Evolutionary conservation across 2,797 vertebrate genomes (phyloP).

Genomic region (Coendou prehensilis): DNA sequence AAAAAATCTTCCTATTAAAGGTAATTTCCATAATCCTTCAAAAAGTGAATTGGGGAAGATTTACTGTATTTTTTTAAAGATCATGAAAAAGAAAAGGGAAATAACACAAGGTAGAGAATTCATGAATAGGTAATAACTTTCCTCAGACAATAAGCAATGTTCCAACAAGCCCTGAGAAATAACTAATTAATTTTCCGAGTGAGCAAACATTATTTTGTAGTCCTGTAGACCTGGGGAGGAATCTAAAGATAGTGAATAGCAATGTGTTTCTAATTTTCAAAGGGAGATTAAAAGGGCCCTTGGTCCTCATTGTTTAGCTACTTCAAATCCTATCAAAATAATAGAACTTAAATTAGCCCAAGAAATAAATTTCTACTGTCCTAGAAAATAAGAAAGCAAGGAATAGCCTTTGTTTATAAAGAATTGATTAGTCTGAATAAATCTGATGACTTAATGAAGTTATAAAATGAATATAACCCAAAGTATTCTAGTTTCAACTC

Average conservation of each 20-base stretch:
- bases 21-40: slow-evolving; percentile 75
- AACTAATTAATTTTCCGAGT: slow-evolving; percentile 82
- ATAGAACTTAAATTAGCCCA: slow-evolving; percentile 63
- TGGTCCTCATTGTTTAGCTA: slow-evolving; percentile 66
- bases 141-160: slow-evolving; percentile 78
- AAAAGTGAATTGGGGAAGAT: slow-evolving; percentile 63
- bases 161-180: slow-evolving; percentile 75
- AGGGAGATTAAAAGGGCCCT: slow-evolving; percentile 77
- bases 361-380: slow-evolving; percentile 49
- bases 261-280: slow-evolving; percentile 74
- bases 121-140: slow-evolving; percentile 78
- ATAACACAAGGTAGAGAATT: slow-evolving; percentile 69
- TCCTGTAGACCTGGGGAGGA: slow-evolving; percentile 64
- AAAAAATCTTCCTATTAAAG: slow-evolving; percentile 53
- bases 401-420: slow-evolving; percentile 72
- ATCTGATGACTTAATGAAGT: slow-evolving; percentile 68
- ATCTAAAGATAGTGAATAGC: slow-evolving; percentile 72
- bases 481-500: slow-evolving; percentile 20
- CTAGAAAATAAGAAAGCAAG: slow-evolving; percentile 69
- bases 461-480: slow-evolving; percentile 63
- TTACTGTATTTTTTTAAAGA: slow-evolving; percentile 65
- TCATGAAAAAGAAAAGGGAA: slow-evolving; percentile 63
- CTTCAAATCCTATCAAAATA: slow-evolving; percentile 77
- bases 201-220: slow-evolving; percentile 81
- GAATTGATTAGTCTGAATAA: slow-evolving; percentile 69